Conservation (phyloP, 2,113 vertebrate genomes). For the Eidolon helvum region DNA sequence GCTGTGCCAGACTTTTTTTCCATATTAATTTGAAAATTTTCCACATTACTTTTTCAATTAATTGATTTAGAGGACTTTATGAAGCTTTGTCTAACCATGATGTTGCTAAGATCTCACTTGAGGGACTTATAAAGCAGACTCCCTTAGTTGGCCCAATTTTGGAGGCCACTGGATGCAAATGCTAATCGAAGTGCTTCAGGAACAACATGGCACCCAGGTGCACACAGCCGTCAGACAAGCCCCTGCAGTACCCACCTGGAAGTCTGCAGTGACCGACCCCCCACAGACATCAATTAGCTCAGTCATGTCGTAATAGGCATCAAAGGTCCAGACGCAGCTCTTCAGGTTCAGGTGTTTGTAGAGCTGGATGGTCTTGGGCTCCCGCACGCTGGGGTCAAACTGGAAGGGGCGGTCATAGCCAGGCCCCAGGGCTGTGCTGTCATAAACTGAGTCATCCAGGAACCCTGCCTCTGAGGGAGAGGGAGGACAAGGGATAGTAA, state of each 20-base stretch:
- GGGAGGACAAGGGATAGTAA: background rate
- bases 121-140: background rate
- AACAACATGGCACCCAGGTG: background rate
- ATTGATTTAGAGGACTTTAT: background rate
- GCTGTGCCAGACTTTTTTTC: background rate
- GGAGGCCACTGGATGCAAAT: background rate
- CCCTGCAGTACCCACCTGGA: constrained; percentile 88
- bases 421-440: constrained; percentile 89
- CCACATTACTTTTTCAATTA: background rate
- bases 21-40: background rate
- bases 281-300: constrained; percentile 97
- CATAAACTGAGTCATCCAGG: constrained; percentile 89
- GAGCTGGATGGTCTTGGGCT: constrained; percentile 92
- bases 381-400: constrained; percentile 90
- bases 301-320: constrained; percentile 98
- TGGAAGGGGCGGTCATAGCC: constrained; percentile 97
- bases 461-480: constrained; percentile 91
- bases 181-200: background rate
- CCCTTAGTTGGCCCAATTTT: background rate
- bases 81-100: background rate
- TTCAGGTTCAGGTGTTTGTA: constrained; percentile 98
- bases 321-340: constrained; percentile 98
- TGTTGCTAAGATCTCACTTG: background rate
- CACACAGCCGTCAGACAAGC: background rate
- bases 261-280: constrained; percentile 96